Evolutionary conservation across 2,888 invertebrate genomes (phyloP).

Genomic region (Mythimna loreyi): DNA sequence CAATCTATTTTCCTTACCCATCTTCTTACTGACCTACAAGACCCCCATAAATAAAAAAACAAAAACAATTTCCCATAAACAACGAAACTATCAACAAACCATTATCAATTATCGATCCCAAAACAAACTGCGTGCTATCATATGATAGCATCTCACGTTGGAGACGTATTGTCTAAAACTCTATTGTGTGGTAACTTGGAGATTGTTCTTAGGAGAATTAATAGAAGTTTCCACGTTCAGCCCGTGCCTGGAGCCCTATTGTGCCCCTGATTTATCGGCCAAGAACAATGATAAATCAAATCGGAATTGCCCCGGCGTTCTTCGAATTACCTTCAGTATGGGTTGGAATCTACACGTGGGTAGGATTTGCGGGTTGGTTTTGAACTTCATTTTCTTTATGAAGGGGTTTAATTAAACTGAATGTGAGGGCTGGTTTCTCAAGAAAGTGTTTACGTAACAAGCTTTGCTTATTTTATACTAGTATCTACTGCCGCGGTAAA

Average conservation of each 20-base stretch:
- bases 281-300: conserved; percentile 91
- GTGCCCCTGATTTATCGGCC: conserved; percentile 88
- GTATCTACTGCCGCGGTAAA: too few species aligned
- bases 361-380: conserved; percentile 45
- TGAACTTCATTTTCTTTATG: conserved; percentile 52
- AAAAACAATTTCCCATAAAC: conserved; percentile 18
- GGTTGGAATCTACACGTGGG: conserved; percentile 31
- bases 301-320: conserved; percentile 84
- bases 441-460: neutral
- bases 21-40: neutral
- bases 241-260: conserved; percentile 83
- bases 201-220: conserved; percentile 89
- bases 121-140: conserved; percentile 69
- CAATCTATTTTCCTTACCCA: neutral
- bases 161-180: conserved; percentile 86
- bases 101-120: conserved; percentile 57
- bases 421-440: neutral
- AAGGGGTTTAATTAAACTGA: conserved; percentile 43
- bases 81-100: conserved; percentile 40
- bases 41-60: conserved; percentile 32
- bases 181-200: conserved; percentile 84
- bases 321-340: conserved; percentile 69
- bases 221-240: conserved; percentile 84
- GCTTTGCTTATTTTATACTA: neutral
- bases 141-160: conserved; percentile 85